Conservation (phyloP, 2,797 vertebrate species). For the Vultur gryphus region DNA sequence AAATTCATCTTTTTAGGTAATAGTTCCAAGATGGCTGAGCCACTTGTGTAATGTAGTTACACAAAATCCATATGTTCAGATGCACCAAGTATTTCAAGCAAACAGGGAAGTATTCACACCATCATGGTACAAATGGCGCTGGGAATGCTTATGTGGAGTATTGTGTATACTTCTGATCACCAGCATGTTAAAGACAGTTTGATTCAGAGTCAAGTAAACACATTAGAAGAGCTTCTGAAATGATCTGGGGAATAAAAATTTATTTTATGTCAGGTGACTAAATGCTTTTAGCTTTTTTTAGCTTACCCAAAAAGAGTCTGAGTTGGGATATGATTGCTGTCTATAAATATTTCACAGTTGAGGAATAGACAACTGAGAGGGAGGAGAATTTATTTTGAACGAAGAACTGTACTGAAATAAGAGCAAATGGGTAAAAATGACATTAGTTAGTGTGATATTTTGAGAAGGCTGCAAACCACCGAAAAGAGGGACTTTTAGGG, state of each 20-base stretch:
- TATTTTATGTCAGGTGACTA: conserved; percentile 8
- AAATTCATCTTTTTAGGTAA: not conserved
- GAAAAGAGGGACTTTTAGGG: not conserved
- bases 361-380: conserved; percentile 34
- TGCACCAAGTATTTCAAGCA: not conserved
- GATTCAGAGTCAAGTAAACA: not conserved
- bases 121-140: not conserved
- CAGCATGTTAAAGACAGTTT: not conserved
- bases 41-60: not conserved
- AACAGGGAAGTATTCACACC: not conserved
- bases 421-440: conserved; percentile 6
- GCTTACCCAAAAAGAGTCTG: conserved; percentile 4
- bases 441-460: not conserved
- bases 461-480: not conserved
- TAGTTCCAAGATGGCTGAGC: not conserved
- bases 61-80: not conserved
- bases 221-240: not conserved
- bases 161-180: not conserved
- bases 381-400: conserved; percentile 48
- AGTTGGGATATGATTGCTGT: conserved; percentile 14
- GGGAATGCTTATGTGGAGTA: not conserved
- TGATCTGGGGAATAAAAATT: not conserved
- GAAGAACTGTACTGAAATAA: conserved; percentile 1
- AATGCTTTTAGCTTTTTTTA: conserved; percentile 36
- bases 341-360: conserved; percentile 44